These are phyloP conservation scores for Gallinago media DNA, from an alignment of 2,113 vertebrate genomes.

Conservation along the genomic window DNA sequence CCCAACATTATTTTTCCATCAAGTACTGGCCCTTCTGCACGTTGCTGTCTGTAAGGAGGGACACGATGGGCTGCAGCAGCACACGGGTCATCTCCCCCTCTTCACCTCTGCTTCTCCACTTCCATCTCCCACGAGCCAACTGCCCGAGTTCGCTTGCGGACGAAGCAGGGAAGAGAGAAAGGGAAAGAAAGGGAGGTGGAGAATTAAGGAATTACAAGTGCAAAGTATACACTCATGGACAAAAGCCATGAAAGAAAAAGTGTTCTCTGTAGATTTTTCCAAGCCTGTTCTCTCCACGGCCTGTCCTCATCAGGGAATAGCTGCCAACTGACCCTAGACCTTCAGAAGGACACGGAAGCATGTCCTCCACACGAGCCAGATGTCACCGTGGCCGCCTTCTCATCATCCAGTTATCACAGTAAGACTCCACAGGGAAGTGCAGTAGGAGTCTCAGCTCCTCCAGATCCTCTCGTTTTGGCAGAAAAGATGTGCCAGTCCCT, in stretches of 20 bases:
- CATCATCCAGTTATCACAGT: not conserved
- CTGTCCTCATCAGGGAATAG: not conserved
- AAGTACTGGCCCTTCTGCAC: not conserved
- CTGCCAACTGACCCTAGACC: not conserved
- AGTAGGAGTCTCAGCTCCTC: not conserved
- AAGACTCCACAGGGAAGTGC: not conserved
- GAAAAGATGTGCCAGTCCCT: not conserved
- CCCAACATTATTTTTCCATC: not conserved
- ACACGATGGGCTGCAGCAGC: not conserved
- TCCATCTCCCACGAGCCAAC: not conserved
- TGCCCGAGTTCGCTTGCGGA: not conserved
- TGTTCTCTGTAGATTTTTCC: not conserved
- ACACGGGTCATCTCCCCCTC: not conserved
- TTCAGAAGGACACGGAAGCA: fast-evolving
- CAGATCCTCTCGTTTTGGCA: not conserved
- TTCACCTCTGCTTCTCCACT: not conserved
- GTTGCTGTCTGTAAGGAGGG: not conserved
- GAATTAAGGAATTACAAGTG: not conserved
- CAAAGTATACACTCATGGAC: not conserved
- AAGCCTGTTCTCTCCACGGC: not conserved
- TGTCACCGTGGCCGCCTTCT: not conserved
- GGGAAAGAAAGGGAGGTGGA: not conserved
- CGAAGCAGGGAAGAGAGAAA: not conserved
- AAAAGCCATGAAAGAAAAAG: not conserved
- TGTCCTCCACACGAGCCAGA: fast-evolving